These are phyloP conservation scores for Eutrigla gurnardus DNA, from an alignment of 2,797 vertebrate genomes.

Conservation along the genomic window DNA sequence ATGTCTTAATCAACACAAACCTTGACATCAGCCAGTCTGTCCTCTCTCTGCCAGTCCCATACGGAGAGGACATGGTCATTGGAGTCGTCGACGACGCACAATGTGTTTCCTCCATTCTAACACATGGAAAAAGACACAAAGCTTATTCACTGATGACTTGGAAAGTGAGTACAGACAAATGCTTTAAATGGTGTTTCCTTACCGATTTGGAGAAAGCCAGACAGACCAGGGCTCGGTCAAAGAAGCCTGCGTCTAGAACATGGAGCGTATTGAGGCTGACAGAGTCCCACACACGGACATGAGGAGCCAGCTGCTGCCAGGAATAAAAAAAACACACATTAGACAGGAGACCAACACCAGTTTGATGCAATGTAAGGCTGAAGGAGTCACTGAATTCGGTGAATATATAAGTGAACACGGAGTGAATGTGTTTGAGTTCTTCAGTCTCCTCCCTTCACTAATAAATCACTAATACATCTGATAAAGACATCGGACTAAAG, in stretches of 20 bases:
- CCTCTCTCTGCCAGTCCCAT: constrained; percentile 99
- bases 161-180: not conserved
- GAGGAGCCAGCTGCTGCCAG: constrained; percentile 91
- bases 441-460: not conserved
- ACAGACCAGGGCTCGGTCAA: constrained; percentile 95
- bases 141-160: not conserved
- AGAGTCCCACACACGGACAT: constrained; percentile 98
- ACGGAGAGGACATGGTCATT: constrained; percentile 97
- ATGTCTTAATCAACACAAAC: constrained; percentile 57
- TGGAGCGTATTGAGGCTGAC: constrained; percentile 97
- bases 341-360: constrained; percentile 13
- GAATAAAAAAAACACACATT: constrained; percentile 27
- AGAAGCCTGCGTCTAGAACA: constrained; percentile 93
- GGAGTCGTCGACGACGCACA: constrained; percentile 96
- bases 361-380: not conserved
- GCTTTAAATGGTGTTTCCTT: constrained; percentile 65
- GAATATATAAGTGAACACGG: not conserved
- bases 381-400: constrained; percentile 7
- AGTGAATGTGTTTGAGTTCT: constrained; percentile 8
- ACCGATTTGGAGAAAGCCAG: constrained; percentile 98
- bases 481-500: not conserved
- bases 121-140: constrained; percentile 18
- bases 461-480: constrained; percentile 9
- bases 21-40: constrained; percentile 95
- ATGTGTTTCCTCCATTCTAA: constrained; percentile 94